These are phyloP conservation scores for Macrostomum cliftonense DNA, from an alignment of 2,888 invertebrate species.

Conservation along the genomic window DNA sequence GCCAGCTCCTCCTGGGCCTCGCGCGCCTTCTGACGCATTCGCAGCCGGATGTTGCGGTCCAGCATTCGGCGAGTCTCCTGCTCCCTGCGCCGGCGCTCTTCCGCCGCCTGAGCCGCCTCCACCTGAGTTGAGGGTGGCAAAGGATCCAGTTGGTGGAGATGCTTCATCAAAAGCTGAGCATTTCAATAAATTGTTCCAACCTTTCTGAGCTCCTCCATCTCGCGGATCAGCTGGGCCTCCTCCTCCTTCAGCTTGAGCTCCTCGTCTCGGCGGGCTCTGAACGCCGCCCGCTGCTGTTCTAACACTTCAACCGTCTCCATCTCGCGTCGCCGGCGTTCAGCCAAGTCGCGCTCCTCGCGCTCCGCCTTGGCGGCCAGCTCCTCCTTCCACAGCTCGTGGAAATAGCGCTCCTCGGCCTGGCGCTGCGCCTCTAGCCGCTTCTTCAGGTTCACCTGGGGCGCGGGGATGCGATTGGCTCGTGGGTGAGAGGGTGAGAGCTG, in stretches of 20 bases:
- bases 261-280: conserved; percentile 27
- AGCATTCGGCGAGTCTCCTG: conserved; percentile 25
- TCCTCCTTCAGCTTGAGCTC: conserved; percentile 26
- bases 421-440: conserved; percentile 19
- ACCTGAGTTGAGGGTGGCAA: too few relatives aligned
- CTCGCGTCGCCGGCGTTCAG: conserved; percentile 24
- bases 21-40: conserved; percentile 29
- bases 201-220: not conserved
- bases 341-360: conserved; percentile 28
- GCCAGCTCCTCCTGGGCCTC: conserved; percentile 34
- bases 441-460: conserved; percentile 21
- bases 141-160: too few relatives aligned
- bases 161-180: too few relatives aligned
- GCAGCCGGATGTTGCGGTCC: conserved; percentile 25
- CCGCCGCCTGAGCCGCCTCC: conserved; percentile 25
- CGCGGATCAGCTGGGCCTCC: conserved; percentile 28
- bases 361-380: conserved; percentile 31
- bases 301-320: conserved; percentile 23
- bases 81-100: conserved; percentile 28
- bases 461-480: too few relatives aligned
- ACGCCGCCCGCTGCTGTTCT: conserved; percentile 30
- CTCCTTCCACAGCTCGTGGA: conserved; percentile 31
- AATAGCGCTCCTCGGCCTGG: conserved; percentile 26
- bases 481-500: too few relatives aligned
- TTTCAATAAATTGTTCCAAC: not conserved